These are phyloP conservation scores for Scomber colias DNA, from an alignment of 2,113 vertebrate species.

Conservation along the genomic window DNA sequence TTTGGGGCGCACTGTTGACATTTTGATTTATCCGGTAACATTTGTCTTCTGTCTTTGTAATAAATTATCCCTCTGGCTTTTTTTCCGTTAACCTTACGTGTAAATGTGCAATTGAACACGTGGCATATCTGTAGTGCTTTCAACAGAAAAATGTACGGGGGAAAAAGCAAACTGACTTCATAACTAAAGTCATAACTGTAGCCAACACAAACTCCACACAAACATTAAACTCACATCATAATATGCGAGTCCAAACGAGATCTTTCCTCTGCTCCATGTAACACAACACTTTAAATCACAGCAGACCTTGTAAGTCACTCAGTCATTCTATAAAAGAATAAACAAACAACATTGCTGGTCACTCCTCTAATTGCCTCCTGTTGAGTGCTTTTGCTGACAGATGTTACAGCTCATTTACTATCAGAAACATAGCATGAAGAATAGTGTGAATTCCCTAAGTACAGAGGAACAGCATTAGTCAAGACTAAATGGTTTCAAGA, in stretches of 20 bases:
- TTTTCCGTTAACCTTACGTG: neutral
- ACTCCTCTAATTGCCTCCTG: slow-evolving; percentile 54
- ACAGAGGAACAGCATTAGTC: neutral
- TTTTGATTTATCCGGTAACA: neutral
- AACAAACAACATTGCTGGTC: slow-evolving; percentile 71
- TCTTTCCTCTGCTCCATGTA: slow-evolving; percentile 52
- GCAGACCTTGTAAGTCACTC: slow-evolving; percentile 54
- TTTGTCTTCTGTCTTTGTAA: slow-evolving; percentile 3
- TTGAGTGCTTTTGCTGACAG: slow-evolving; percentile 69
- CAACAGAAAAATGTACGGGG: neutral
- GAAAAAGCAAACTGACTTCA: slow-evolving; percentile 8
- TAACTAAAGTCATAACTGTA: slow-evolving; percentile 19
- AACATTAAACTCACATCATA: slow-evolving; percentile 34
- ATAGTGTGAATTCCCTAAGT: neutral
- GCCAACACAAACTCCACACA: slow-evolving; percentile 16
- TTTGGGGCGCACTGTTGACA: neutral
- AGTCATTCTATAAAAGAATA: slow-evolving; percentile 58
- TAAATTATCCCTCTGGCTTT: slow-evolving; percentile 19
- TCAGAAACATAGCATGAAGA: slow-evolving; percentile 31
- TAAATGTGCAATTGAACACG: slow-evolving; percentile 14
- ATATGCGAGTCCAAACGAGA: slow-evolving; percentile 17
- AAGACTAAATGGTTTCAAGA: slow-evolving; percentile 14
- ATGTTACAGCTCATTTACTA: slow-evolving; percentile 66
- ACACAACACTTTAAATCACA: slow-evolving; percentile 63
- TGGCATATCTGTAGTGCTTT: slow-evolving; percentile 6